Evolutionary conservation across 2,797 vertebrate genomes (phyloP), one percentile per base, ranked within the genome.

Genomic region (Coranthus polyacanthus): DNA sequence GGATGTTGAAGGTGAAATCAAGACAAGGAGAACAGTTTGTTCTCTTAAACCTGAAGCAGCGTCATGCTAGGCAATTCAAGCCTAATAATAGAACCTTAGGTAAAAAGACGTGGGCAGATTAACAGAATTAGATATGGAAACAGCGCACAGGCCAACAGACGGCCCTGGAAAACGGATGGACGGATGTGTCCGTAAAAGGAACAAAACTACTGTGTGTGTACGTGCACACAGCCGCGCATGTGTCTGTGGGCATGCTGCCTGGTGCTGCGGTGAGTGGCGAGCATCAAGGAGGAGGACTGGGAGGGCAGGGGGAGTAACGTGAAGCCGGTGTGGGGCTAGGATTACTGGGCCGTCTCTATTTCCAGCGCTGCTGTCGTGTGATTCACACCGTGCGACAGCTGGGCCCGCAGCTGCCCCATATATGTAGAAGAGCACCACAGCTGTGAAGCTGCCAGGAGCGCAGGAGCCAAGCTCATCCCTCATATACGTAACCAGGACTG

Each of bases 301-400:
- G 81, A 84, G 82, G 81, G 85, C 81, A 82, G 82, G 76, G 78
- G 94, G 94, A 95, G 94, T 82, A 94, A 84, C 88, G 90, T 89
- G 93, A 96, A 94, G 94, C 94, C 92, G 87, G 89, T 69, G 92
- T 89, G 85, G 94, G 94, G 93, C 95, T 97, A 94, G 91, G 94
- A 94, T 98, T 97, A 97, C 96, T 92, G 90, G 93, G 90, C 85
- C 77, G 87, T 90, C 95, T 96, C 96, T 97, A 98, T 97, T 98
- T 98, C 92, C 95, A 94, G 96, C 92, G 86, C 94, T 92, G 91
- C 89, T 93, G 95, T 95, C 91, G 86, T 94, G 92, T 95, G 95
- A 96, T 95, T 96, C 94, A 93, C 94, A 91, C 92, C 92, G 86
- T 92, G 90, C 89, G 95, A 96, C 96, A 97, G 96, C 96, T 98